Percentiles rank a stretch among this genome's conserved stretches.
Evolutionary conservation across 2,888 invertebrate species (phyloP).

Genomic region (Poecilobothrus nobilitatus): DNA sequence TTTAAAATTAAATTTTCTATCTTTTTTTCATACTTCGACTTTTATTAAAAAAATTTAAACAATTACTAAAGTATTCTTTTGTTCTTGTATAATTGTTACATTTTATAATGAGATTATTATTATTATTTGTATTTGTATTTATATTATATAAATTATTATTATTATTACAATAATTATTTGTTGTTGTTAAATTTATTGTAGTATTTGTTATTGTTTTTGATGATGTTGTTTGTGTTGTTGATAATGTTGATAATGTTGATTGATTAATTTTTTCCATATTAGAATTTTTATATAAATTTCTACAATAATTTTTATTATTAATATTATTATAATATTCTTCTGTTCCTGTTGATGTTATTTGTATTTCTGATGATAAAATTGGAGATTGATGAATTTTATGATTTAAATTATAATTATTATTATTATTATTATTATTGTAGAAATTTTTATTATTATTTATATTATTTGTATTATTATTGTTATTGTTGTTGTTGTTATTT

Average conservation of each 20-base stretch:
- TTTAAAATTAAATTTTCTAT: neutral
- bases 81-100: neutral
- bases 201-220: too few species aligned
- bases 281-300: too few species aligned
- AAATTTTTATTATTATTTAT: neutral
- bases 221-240: too few species aligned
- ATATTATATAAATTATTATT: too few species aligned
- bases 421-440: neutral
- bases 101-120: neutral
- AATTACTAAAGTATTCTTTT: neutral
- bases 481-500: neutral
- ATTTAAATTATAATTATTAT: too few species aligned
- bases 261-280: too few species aligned
- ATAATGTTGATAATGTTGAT: too few species aligned
- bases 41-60: conserved; percentile 6
- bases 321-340: neutral
- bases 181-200: too few species aligned
- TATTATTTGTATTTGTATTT: neutral
- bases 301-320: too few species aligned
- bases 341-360: neutral
- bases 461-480: neutral
- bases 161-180: too few species aligned
- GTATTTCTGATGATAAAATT: neutral
- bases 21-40: neutral
- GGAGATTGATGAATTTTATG: neutral